Conservation (phyloP, 2,888 invertebrate species). For the Minunthozetes semirufus region DNA sequence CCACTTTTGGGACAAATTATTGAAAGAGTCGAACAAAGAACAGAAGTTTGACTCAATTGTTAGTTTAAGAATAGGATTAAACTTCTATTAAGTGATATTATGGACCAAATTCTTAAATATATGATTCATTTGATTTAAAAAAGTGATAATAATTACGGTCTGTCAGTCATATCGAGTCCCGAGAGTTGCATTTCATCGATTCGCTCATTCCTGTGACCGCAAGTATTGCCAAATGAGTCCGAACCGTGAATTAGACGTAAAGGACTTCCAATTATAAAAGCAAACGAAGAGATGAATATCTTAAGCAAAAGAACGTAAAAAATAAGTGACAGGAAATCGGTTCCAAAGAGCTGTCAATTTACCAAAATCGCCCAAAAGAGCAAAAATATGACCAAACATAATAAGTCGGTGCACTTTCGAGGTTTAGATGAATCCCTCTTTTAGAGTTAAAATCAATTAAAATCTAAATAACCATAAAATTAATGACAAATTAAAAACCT, state of each 20-base stretch:
- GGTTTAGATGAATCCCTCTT: background rate
- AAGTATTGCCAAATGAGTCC: slow-evolving; percentile 90
- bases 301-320: background rate
- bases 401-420: slow-evolving; percentile 41
- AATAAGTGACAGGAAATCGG: background rate
- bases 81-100: no score
- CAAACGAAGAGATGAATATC: slow-evolving; percentile 41
- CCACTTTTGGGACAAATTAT: background rate
- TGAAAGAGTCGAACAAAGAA: no score
- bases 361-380: slow-evolving; percentile 40
- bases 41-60: no score
- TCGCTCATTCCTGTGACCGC: slow-evolving; percentile 66
- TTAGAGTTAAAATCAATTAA: background rate
- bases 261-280: slow-evolving; percentile 56
- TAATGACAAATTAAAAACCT: background rate
- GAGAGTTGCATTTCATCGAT: slow-evolving; percentile 50
- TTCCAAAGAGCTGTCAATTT: background rate
- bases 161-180: slow-evolving; percentile 70
- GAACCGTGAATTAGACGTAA: slow-evolving; percentile 78
- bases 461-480: background rate
- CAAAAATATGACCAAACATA: slow-evolving; percentile 40
- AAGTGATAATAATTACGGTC: slow-evolving; percentile 50
- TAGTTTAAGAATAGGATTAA: no score
- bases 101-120: no score
- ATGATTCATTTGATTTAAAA: no score